Evolutionary conservation across 1,140 invertebrate genomes (phyloP), one percentile per base, ranked within the genome.

Genomic region (Philotrypesis tridentata): DNA sequence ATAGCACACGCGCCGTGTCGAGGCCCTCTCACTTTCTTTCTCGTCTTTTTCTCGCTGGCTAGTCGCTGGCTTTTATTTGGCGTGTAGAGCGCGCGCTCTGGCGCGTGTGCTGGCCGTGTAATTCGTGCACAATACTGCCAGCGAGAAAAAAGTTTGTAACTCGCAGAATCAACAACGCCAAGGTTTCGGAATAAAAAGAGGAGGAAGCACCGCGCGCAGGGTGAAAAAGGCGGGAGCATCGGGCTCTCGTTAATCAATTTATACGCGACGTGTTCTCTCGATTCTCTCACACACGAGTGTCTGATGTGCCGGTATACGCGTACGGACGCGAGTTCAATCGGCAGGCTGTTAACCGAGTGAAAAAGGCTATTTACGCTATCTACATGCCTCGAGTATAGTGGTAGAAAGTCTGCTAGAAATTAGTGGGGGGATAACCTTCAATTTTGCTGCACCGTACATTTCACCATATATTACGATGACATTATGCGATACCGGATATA

Each of bases 181-280:
- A 25, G 61, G 11, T 65, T 65, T 65, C 48, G 31, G 14, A 70
- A 37, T n/a, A n/a, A 70, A 70, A 70, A 70, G 48, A 55, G 48
- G 7, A 55, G 31, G 17, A 14, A 31, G 17, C 3, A n/a, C 1
- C 2, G 3, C n/a, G 21, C 21, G 21, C 67, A 31, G 29, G 63
- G 63, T 27, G 23, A 37, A 70, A 37, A 65, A n/a, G 31, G 67
- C 27, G 67, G 31, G 31, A 31, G 67, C 67, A 70, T 70, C 67
- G 67, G 7, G 31, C 31, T 68, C 76, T 79, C 76, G 76, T 79
- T 70, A 79, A 70, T 79, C 76, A 79, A 79, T 70, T 79, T 70
- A 43, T 67, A 31, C 65, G 14, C 75, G 75, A 43, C 73, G 73
- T 33, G 73, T 75, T 31, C 55, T n/a, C 17, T 61, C 48, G 48